Conservation (phyloP, 2,797 vertebrate genomes). For the Trachurus trachurus region DNA sequence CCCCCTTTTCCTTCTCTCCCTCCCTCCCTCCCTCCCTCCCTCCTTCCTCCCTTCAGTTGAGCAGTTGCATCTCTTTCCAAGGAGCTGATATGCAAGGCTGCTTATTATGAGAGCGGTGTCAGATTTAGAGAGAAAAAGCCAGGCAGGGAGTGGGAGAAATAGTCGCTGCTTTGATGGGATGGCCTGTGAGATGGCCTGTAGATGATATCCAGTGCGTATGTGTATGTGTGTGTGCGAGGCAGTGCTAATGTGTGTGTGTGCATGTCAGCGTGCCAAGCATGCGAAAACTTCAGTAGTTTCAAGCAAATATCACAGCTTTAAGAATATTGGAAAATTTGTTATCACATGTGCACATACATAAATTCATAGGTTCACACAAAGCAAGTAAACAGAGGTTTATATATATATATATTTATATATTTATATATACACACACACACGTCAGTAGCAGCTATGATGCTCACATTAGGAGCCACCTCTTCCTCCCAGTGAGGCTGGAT, state of each 20-base stretch:
- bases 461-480: slow-evolving; percentile 32
- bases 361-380: slow-evolving; percentile 77
- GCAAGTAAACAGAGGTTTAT: slow-evolving; percentile 57
- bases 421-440: neutral
- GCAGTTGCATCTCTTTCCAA: slow-evolving; percentile 82
- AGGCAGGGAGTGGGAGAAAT: slow-evolving; percentile 59
- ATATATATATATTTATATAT: too few species aligned
- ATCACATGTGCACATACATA: slow-evolving; percentile 72
- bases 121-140: slow-evolving; percentile 74
- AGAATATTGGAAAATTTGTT: slow-evolving; percentile 76
- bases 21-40: slow-evolving; percentile 23
- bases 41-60: slow-evolving; percentile 73
- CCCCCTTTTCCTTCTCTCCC: neutral
- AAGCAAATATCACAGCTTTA: slow-evolving; percentile 75
- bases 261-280: slow-evolving; percentile 28
- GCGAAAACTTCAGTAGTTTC: slow-evolving; percentile 67
- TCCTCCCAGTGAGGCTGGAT: slow-evolving; percentile 35
- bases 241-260: neutral
- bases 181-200: slow-evolving; percentile 77
- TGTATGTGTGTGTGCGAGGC: slow-evolving; percentile 11
- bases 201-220: slow-evolving; percentile 62
- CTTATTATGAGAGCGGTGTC: slow-evolving; percentile 82
- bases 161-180: slow-evolving; percentile 79
- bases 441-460: slow-evolving; percentile 46
- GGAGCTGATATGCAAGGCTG: slow-evolving; percentile 82